Evolutionary conservation across 2,888 invertebrate species (phyloP).

Genomic region (Drosophila anceps): DNA sequence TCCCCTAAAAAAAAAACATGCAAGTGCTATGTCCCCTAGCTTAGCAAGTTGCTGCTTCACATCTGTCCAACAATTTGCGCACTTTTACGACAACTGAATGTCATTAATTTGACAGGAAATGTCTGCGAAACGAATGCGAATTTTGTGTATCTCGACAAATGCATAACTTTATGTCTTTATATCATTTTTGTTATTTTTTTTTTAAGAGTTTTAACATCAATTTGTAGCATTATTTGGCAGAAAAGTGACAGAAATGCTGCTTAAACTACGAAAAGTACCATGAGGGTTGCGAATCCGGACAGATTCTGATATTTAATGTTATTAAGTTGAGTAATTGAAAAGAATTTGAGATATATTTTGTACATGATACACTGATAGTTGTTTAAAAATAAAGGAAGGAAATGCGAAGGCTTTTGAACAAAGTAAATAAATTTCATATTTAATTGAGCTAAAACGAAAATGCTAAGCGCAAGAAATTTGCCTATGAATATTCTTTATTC

Average conservation of each 20-base stretch:
- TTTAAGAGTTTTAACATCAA: conserved; percentile 28
- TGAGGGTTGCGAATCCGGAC: conserved; percentile 17
- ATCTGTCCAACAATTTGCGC: conserved; percentile 54
- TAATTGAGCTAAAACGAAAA: neutral
- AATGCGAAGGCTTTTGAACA: too few relatives aligned
- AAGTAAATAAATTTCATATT: neutral
- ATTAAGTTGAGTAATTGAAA: neutral
- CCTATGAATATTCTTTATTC: neutral
- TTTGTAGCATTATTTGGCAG: conserved; percentile 58
- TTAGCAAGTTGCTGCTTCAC: conserved; percentile 16
- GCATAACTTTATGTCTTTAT: conserved; percentile 42
- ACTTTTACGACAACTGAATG: conserved; percentile 64
- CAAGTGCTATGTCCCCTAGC: conserved; percentile 5
- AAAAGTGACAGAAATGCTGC: conserved; percentile 21
- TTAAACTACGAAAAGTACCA: conserved; percentile 15
- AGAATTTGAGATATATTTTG: neutral
- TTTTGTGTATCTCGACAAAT: conserved; percentile 39
- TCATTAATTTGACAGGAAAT: conserved; percentile 72
- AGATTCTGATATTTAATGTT: neutral
- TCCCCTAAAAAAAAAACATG: conserved; percentile 6
- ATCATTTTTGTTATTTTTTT: conserved; percentile 20
- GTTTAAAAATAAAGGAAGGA: neutral
- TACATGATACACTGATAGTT: neutral
- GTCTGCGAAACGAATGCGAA: conserved; percentile 65
- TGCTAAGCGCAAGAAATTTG: too few relatives aligned